These are phyloP conservation scores for Tribolium madens DNA, from an alignment of 1,140 invertebrate species.

Conservation along the genomic window DNA sequence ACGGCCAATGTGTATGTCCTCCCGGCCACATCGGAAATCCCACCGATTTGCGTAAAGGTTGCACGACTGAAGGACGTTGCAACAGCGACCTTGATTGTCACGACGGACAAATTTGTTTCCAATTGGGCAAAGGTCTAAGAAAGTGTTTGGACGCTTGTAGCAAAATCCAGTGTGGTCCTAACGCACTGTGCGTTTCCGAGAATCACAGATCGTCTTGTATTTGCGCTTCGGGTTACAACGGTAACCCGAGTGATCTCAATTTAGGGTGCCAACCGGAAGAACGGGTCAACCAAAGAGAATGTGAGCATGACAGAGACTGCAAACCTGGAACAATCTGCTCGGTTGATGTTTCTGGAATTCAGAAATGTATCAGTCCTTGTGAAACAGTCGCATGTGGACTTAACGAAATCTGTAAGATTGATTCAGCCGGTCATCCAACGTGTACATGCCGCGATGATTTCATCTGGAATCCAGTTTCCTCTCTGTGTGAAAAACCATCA, in stretches of 20 bases:
- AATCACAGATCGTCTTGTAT: slow-evolving; percentile 88
- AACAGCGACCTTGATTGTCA: slow-evolving; percentile 84
- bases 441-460: slow-evolving; percentile 83
- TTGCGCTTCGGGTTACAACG: slow-evolving; percentile 82
- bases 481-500: slow-evolving; percentile 85
- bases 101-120: slow-evolving; percentile 87
- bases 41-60: slow-evolving; percentile 76
- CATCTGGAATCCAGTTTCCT: slow-evolving; percentile 85
- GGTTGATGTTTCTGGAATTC: slow-evolving; percentile 70
- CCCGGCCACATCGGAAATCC: slow-evolving; percentile 84
- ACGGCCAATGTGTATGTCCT: slow-evolving; percentile 83
- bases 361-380: slow-evolving; percentile 83
- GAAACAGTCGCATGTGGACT: slow-evolving; percentile 81
- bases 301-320: slow-evolving; percentile 80
- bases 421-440: slow-evolving; percentile 74
- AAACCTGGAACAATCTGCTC: slow-evolving; percentile 72
- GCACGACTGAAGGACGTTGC: slow-evolving; percentile 79
- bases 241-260: slow-evolving; percentile 82
- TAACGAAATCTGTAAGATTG: slow-evolving; percentile 82
- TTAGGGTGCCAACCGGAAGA: slow-evolving; percentile 81
- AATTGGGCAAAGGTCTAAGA: slow-evolving; percentile 78
- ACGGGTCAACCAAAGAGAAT: slow-evolving; percentile 71
- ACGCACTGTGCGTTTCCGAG: slow-evolving; percentile 85
- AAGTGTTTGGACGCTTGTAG: slow-evolving; percentile 89
- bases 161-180: slow-evolving; percentile 90